Percentiles rank a stretch among this genome's conserved stretches.
These are phyloP conservation scores for Grammomys dolichurus DNA, from an alignment of 2,113 vertebrate species.

Conservation along the genomic window DNA sequence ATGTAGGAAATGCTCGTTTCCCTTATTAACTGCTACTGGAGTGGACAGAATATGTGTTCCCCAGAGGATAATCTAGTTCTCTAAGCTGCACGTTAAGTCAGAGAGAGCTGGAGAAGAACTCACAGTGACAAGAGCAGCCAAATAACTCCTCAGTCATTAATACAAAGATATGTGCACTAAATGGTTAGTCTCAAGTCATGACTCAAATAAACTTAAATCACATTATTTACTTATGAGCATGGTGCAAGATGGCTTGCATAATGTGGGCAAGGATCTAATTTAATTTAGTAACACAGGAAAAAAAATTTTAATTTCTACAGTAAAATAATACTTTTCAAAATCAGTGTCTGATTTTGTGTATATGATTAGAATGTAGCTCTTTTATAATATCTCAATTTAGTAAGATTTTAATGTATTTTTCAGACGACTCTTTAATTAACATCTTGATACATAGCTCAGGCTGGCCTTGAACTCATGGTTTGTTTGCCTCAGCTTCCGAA, in stretches of 20 bases:
- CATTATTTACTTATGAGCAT: not conserved
- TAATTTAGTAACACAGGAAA: not conserved
- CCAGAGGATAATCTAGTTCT: not conserved
- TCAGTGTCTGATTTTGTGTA: conserved; percentile 39
- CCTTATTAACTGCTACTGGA: not conserved
- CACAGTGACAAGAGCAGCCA: conserved; percentile 31
- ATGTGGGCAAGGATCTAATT: rapidly evolving
- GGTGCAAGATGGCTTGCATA: not conserved
- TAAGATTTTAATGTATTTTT: conserved; percentile 66
- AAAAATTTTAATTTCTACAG: not conserved
- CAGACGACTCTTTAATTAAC: not conserved
- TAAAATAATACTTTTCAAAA: conserved; percentile 66
- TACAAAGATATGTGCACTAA: conserved; percentile 42
- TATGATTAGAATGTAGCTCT: conserved; percentile 65
- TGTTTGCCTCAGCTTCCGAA: not conserved
- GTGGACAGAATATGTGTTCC: not conserved
- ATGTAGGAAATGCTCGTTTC: not conserved
- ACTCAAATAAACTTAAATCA: conserved; percentile 72
- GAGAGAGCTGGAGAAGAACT: not conserved
- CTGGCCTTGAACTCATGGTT: not conserved
- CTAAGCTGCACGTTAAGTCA: not conserved
- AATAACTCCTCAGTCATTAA: conserved; percentile 52
- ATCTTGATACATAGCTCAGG: not conserved
- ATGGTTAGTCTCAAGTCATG: not conserved
- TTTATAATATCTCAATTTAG: conserved; percentile 77